Conservation (phyloP, 2,113 vertebrate species). For the Sardina pilchardus region DNA sequence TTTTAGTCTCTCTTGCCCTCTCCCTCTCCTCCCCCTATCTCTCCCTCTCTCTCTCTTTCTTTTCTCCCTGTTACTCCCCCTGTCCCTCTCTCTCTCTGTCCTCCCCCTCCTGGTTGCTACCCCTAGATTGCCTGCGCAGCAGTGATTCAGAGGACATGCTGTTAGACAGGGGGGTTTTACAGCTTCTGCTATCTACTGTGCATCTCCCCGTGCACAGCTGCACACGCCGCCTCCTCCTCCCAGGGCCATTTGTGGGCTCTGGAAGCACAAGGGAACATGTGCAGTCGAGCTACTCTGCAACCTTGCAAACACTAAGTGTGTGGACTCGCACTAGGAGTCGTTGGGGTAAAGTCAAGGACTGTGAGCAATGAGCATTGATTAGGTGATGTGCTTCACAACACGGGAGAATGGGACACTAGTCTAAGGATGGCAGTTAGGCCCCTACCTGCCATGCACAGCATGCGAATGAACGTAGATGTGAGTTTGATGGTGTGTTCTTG, state of each 20-base stretch:
- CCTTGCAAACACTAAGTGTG: not conserved
- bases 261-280: not conserved
- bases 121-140: not conserved
- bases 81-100: not conserved
- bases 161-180: not conserved
- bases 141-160: slow-evolving; percentile 6
- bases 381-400: not conserved
- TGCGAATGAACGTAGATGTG: not conserved
- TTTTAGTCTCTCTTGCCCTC: not conserved
- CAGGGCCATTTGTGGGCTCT: not conserved
- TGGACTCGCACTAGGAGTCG: not conserved
- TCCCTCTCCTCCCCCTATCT: not conserved
- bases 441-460: not conserved
- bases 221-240: not conserved
- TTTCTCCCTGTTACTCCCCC: too few species aligned
- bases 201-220: not conserved
- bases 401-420: not conserved
- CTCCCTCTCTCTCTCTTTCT: too few species aligned
- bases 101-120: not conserved
- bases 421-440: not conserved
- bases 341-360: not conserved
- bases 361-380: not conserved
- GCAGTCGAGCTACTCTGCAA: not conserved
- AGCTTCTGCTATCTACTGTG: not conserved
- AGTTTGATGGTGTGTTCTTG: not conserved